These are phyloP conservation scores for Gryllus longicercus DNA, from an alignment of 2,888 invertebrate genomes.

Conservation along the genomic window DNA sequence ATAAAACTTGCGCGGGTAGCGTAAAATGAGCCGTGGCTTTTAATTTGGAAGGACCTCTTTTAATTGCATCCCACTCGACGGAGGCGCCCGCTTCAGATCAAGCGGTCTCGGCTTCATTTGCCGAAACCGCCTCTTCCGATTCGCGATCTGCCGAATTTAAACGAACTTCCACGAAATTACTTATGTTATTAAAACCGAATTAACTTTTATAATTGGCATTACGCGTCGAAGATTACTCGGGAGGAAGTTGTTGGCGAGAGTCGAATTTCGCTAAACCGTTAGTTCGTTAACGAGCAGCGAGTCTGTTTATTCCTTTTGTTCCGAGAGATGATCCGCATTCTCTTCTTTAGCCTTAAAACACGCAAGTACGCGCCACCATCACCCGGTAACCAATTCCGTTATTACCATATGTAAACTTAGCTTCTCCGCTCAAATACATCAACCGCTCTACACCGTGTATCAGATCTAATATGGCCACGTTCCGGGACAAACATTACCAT, in stretches of 20 bases:
- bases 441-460: neutral
- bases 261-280: neutral
- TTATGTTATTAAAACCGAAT: neutral
- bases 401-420: neutral
- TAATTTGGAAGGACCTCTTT: neutral
- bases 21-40: neutral
- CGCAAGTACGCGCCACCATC: neutral
- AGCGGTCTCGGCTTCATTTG: neutral
- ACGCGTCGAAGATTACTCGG: neutral
- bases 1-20: too few relatives aligned
- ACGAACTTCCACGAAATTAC: neutral
- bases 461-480: neutral
- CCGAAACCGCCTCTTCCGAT: neutral
- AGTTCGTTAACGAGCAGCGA: neutral
- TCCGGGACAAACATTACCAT: neutral
- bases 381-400: neutral
- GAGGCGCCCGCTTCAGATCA: neutral
- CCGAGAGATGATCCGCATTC: neutral
- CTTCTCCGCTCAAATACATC: neutral
- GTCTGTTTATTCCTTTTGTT: neutral
- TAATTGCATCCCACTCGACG: neutral
- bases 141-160: neutral
- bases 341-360: too few relatives aligned
- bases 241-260: neutral
- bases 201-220: slow-evolving; percentile 6